These are phyloP conservation scores for Alligator sinensis DNA, from an alignment of 2,113 vertebrate species.

Conservation along the genomic window DNA sequence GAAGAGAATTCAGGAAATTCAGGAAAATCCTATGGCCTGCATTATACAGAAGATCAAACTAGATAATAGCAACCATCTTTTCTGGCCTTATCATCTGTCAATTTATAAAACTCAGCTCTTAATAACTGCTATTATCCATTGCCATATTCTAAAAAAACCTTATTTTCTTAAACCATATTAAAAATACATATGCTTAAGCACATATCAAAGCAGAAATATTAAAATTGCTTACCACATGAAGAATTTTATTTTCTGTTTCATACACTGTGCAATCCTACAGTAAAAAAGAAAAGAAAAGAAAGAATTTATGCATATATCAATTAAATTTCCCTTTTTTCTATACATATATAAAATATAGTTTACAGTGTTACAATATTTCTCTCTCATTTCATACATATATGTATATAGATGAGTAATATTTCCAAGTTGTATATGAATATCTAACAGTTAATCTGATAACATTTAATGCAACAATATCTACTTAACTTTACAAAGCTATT, in stretches of 20 bases:
- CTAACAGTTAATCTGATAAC: not conserved
- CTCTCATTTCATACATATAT: not conserved
- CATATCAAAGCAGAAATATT: constrained; percentile 15
- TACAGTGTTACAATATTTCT: not conserved
- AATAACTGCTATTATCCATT: not conserved
- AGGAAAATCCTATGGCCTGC: not conserved
- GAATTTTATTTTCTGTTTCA: constrained; percentile 93
- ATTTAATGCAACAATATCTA: not conserved
- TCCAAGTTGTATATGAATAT: not conserved
- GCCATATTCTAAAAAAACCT: not conserved
- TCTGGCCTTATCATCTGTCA: not conserved
- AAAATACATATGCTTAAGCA: not conserved
- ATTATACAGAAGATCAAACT: not conserved
- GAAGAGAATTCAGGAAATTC: not conserved
- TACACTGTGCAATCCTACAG: constrained; percentile 91
- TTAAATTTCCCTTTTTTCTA: not conserved
- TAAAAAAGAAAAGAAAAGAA: not conserved
- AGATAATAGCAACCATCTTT: not conserved
- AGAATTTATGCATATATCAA: not conserved
- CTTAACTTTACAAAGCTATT: not conserved
- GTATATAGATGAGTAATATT: not conserved
- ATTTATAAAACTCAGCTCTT: not conserved
- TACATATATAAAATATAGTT: not conserved
- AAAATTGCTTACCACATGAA: constrained; percentile 88
- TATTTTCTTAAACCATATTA: not conserved